A percentile compares a stretch with the other conserved stretches of the same genome.
phyloP scores from a whole-genome alignment of 2,797 vertebrate species.

The Chromis chromis region DNA sequence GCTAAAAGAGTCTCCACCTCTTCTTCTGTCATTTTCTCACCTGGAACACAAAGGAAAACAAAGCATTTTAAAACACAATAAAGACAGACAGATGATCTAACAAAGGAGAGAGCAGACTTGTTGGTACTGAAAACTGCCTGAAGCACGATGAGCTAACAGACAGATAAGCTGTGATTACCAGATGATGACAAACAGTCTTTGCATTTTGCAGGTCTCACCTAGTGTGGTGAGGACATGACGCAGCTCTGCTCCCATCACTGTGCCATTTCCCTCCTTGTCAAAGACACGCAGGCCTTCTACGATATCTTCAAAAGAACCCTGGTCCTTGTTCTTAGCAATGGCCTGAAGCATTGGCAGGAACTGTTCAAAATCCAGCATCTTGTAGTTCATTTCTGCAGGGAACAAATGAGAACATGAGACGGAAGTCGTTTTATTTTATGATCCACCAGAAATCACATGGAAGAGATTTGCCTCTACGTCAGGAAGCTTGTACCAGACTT shows the following conservation, averaged over 20 bases:
- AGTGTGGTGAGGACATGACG: conserved; percentile 94
- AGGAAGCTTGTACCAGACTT: neutral
- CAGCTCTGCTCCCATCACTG: conserved; percentile 93
- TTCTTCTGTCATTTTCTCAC: conserved; percentile 94
- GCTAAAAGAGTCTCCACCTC: conserved; percentile 92
- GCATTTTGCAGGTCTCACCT: conserved; percentile 77
- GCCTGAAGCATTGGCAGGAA: conserved; percentile 95
- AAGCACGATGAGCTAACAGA: neutral
- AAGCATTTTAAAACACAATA: neutral
- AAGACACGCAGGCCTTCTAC: conserved; percentile 93
- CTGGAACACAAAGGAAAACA: conserved; percentile 61
- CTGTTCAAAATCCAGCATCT: conserved; percentile 93
- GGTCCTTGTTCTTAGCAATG: conserved; percentile 94
- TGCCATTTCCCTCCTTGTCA: conserved; percentile 95
- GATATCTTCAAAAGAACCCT: conserved; percentile 93
- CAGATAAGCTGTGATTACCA: neutral
- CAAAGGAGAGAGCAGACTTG: neutral
- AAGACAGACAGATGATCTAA: neutral
- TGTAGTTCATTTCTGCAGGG: conserved; percentile 90
- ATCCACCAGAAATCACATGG: neutral
- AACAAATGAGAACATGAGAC: neutral
- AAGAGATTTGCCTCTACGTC: too few species aligned
- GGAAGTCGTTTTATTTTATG: neutral
- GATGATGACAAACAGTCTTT: neutral
- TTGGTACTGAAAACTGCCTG: neutral